Base-by-base conservation (phyloP, 2,888 invertebrate genomes). In the Temnothorax rugatulus region DNA sequence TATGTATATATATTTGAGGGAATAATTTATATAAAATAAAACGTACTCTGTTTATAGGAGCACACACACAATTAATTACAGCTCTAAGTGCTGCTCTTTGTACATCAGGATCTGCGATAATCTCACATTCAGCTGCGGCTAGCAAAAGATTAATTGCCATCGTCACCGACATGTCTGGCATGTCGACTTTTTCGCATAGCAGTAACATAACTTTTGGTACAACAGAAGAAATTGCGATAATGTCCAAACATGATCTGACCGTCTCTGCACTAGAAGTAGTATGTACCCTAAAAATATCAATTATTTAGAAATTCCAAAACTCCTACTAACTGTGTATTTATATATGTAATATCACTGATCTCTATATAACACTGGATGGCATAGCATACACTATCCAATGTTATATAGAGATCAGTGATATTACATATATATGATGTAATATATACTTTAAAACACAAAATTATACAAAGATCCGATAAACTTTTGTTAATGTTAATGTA, bases 31-130 rank as follows among this genome's bases (percentile, higher is more conserved):
- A 25, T 52, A 34, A 52, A 52, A 52, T 54, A 52, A 61, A 68
- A 94, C 96, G 95, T 94, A 98, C 98, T 95, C 98, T 96, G 87
- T 97, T 97, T 15, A 98, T 96, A 0, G 99, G 99, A 2, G 98
- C 98, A 95, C 99, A 99, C 1, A 99, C 98, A 95, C 99, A 99
- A 95, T 99, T 99, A 76, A 98, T 98, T 82, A 99, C 96, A 29
- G 99, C 98, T 90, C 97, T 97, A 1, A 99, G 95, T 0, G 99
- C 99, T 0, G 99, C 97, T 91, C 98, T 97, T 95, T 99, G 98
- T 0, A 99, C 98, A 90, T 99, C 99, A 0, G 99, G 97, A 93
- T 99, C 99, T 2, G 97, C 96, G 0, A 98, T 97, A 52, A 98
- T 97, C 94, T 99, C 99, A 0, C 99, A 99, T 93, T 99, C 98